Evolutionary conservation across 2,888 invertebrate species (phyloP), one percentile per base, ranked within the genome.

Genomic region (Caenorhabditis japonica): DNA sequence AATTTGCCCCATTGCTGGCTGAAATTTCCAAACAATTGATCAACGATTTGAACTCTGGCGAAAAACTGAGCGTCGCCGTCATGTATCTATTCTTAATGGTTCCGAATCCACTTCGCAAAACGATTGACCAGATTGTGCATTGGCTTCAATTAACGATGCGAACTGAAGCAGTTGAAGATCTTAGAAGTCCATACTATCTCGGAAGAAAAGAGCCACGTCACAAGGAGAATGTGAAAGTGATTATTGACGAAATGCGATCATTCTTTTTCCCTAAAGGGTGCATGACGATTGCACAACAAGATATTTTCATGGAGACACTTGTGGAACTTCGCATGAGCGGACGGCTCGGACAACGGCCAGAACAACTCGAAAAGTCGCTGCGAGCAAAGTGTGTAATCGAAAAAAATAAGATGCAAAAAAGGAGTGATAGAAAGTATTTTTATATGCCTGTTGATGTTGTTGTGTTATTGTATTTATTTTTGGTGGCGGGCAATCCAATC

Each of bases 111-210:
- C 49, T 75, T 4, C 58, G 75, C 7, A 39, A 23, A 13, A 75
- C 59, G 10, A 69, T 75, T 21, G 75, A 70, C 5, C 33, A 69
- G n/a, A 36, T 75, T 10, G 19, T 75, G 2, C 69, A 70, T 19
- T 75, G 75, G 75, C 59, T 75, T 4, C 61, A 75, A 36, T 25
- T 66, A 1, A 75, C 75, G 15, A 23, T 69, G 38, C 34, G 58
- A 36, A 49, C 69, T 2, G 69, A 69, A 27, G 58, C 69, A 3
- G 75, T 69, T 1, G 75, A 61, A 41, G 75, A 75, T 41, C 46
- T 75, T 7, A 52, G 75, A 44, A 69, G 75, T 51, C 75, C 75
- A 2, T 75, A 59, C 41, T 75, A 75, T 49, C 39, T 75, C n/a
- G 69, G 69, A 21, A 27, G 41, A 46, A 68, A 56, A n/a, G 73